Percentiles rank a stretch among this genome's conserved stretches.
Evolutionary conservation across 2,797 vertebrate genomes (phyloP).

Genomic region (Sphenopsis melanotis): DNA sequence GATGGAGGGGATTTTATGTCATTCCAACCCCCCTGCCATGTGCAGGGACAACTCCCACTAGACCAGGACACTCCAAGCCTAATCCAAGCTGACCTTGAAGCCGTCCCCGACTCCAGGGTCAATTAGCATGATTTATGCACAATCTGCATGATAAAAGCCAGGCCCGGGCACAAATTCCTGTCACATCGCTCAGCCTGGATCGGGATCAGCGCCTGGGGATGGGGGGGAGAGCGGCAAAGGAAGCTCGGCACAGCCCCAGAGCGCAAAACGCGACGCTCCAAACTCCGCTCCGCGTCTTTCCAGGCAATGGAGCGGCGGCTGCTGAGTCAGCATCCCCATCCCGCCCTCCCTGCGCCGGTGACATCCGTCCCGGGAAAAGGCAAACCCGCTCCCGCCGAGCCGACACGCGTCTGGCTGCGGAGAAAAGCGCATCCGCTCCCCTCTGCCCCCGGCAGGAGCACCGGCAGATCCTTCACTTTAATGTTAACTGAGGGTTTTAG

Average conservation of each 20-base stretch:
- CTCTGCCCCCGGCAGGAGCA: background rate
- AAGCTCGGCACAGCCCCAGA: background rate
- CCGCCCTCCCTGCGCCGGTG: background rate
- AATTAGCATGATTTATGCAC: background rate
- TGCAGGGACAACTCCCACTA: background rate
- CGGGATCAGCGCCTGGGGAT: background rate
- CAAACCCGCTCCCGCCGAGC: background rate
- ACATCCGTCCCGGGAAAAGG: background rate
- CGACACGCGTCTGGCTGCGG: background rate
- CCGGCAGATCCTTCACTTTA: constrained; percentile 54
- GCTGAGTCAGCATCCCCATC: constrained; percentile 39
- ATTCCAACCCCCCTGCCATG: background rate
- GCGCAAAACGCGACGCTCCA: accelerated
- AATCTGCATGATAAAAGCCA: background rate
- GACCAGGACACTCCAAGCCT: background rate
- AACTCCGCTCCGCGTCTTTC: background rate
- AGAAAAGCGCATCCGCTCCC: constrained; percentile 7
- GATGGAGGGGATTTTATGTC: background rate
- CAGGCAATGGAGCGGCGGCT: accelerated
- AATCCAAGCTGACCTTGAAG: background rate
- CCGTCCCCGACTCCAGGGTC: background rate
- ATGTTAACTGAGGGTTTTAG: constrained; percentile 46
- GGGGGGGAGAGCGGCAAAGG: accelerated
- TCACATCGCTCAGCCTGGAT: background rate
- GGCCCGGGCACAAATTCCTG: background rate